Conservation (phyloP, 2,113 vertebrate species). For the Nothoprocta pentlandii region DNA sequence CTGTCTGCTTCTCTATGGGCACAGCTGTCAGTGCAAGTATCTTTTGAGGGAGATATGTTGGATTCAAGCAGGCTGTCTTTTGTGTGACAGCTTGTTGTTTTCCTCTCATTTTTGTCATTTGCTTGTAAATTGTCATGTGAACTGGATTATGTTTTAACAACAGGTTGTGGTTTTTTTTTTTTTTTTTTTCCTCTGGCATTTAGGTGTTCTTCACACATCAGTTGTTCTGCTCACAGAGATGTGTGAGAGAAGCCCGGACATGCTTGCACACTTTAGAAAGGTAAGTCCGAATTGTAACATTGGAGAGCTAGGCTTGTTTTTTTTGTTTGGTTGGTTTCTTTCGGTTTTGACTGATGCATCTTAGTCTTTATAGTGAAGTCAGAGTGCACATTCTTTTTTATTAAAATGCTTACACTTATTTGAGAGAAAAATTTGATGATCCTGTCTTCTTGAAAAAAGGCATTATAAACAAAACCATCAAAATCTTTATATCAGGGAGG, state of each 20-base stretch:
- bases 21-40: not conserved
- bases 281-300: slow-evolving; percentile 74
- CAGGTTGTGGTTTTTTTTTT: not conserved
- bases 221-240: slow-evolving; percentile 99
- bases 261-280: slow-evolving; percentile 99
- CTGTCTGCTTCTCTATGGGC: not conserved
- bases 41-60: not conserved
- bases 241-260: slow-evolving; percentile 99
- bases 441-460: not conserved
- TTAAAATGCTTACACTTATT: not conserved
- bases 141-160: not conserved
- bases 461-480: no score
- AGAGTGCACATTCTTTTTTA: not conserved
- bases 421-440: not conserved
- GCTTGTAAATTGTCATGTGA: not conserved
- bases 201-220: slow-evolving; percentile 98
- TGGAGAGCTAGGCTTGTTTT: not conserved
- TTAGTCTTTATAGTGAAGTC: not conserved
- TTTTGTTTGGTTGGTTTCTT: not conserved
- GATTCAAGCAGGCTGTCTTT: not conserved
- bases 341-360: accelerated
- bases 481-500: not conserved
- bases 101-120: not conserved
- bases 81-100: not conserved
- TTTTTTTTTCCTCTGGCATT: not conserved